Evolutionary conservation across 2,797 vertebrate genomes (phyloP), one percentile per base, ranked within the genome.

Genomic region (Semotilus atromaculatus): DNA sequence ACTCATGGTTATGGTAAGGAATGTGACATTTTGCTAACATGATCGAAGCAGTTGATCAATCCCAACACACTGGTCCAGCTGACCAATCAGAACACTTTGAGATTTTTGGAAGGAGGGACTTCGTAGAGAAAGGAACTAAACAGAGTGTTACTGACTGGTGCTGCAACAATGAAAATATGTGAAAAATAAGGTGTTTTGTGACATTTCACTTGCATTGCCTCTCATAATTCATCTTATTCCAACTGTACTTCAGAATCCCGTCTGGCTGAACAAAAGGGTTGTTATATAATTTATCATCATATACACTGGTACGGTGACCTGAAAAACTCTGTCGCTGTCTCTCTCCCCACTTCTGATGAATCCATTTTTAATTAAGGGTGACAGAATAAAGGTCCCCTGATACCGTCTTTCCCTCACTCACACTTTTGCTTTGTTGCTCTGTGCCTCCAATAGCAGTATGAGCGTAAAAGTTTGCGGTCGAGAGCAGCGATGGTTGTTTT

Each of bases 291-390:
- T 93, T 92, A 90, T 90, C 93, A 90, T 93, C 92, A 92, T 93
- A 94, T 91, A 91, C 90, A 91, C 90, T 84, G 45, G 62, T 87
- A 88, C 92, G 90, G 93, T 93, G 87, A 94, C 95, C 94, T 92
- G 88, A 93, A 94, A 92, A 88, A 93, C 90, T 91, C 89, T 90
- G 90, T 90, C 91, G 89, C 90, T 91, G 91, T 87, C 88, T 89
- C 51, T 64, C n/a, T 82, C n/a, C 58, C 64, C 58, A 72, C 68
- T 92, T 92, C 89, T 93, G 92, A 95, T 95, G 93, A 95, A 95
- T 94, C 91, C 86, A 91, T 93, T 93, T 94, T 93, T 93, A 95
- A 95, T 94, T 94, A 94, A 93, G 81, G 85, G 86, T 92, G 92
- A 89, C 90, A 92, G 90, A 83, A 86, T 72, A 91, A 89, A 89